Percentiles rank a stretch among this genome's conserved stretches.
phyloP scores from a whole-genome alignment of 2,888 invertebrate species.

The Rhogogaster chlorosoma region DNA sequence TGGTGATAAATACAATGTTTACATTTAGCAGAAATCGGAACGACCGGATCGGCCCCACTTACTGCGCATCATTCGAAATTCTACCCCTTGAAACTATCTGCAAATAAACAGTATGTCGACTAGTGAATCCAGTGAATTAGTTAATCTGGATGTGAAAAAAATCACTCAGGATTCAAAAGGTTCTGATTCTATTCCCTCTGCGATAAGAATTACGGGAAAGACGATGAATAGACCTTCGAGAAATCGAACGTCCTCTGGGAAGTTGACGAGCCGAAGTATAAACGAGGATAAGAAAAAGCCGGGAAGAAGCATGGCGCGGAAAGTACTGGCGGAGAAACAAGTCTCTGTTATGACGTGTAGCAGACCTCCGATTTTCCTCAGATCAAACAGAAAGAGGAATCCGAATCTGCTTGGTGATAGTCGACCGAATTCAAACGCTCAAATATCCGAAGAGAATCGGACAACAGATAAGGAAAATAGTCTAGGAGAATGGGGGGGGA shows the following conservation, averaged over 20 bases:
- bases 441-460: background rate
- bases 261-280: background rate
- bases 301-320: background rate
- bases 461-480: background rate
- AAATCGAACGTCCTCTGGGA: background rate
- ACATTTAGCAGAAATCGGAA: background rate
- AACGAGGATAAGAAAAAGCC: background rate
- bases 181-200: background rate
- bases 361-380: background rate
- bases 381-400: background rate
- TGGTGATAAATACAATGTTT: background rate
- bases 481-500: background rate
- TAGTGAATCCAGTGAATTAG: background rate
- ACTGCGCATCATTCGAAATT: background rate
- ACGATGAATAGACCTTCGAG: background rate
- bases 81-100: background rate
- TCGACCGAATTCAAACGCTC: background rate
- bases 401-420: background rate
- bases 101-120: too few species aligned
- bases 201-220: background rate
- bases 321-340: background rate
- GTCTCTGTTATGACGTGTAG: background rate
- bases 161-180: background rate
- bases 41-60: background rate
- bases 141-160: background rate